Conservation (phyloP, 2,888 invertebrate species). For the Cartodere bifasciata region DNA sequence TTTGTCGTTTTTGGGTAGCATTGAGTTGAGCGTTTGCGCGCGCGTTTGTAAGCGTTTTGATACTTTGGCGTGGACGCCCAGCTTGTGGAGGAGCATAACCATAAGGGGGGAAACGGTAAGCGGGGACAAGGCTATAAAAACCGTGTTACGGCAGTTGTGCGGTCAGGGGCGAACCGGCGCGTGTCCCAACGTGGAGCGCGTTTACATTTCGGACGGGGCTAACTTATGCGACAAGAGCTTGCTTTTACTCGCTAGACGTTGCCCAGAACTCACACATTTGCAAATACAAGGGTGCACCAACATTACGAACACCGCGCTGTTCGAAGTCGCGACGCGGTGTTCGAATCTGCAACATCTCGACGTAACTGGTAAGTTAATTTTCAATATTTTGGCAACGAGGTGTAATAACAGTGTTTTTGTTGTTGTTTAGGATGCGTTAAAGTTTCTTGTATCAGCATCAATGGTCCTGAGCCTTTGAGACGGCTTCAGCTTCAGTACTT, state of each 20-base stretch:
- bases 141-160: slow-evolving; percentile 49
- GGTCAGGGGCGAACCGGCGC: slow-evolving; percentile 54
- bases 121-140: slow-evolving; percentile 53
- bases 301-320: slow-evolving; percentile 64
- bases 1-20: slow-evolving; percentile 56
- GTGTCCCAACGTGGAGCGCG: slow-evolving; percentile 53
- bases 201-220: slow-evolving; percentile 54
- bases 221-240: slow-evolving; percentile 68
- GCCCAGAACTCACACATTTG: slow-evolving; percentile 69
- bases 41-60: slow-evolving; percentile 67
- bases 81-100: slow-evolving; percentile 57
- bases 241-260: slow-evolving; percentile 60
- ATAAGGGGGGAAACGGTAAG: slow-evolving; percentile 46
- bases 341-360: slow-evolving; percentile 74
- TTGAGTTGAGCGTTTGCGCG: slow-evolving; percentile 60
- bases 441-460: slow-evolving; percentile 65
- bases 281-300: slow-evolving; percentile 64
- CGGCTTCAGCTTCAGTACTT: slow-evolving; percentile 71
- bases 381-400: not conserved
- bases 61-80: slow-evolving; percentile 63
- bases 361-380: slow-evolving; percentile 52
- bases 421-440: slow-evolving; percentile 57
- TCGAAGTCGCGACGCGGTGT: slow-evolving; percentile 67
- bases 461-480: slow-evolving; percentile 49
- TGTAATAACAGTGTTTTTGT: slow-evolving; percentile 4